These are phyloP conservation scores for Typhlichthys eigenmanni DNA, from an alignment of 2,797 vertebrate species.

Conservation along the genomic window DNA sequence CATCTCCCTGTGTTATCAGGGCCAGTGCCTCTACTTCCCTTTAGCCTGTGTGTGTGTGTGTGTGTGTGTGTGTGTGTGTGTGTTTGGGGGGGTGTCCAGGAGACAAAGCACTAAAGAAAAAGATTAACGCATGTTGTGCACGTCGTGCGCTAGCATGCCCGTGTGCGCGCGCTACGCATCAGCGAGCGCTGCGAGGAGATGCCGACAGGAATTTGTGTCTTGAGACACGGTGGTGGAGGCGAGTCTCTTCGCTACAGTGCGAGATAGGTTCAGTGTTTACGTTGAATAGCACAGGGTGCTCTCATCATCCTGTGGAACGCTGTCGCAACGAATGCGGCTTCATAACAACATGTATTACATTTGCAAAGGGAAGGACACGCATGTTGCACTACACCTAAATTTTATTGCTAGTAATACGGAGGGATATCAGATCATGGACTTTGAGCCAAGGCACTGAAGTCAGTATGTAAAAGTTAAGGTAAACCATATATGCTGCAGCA, in stretches of 20 bases:
- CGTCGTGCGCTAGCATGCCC: background rate
- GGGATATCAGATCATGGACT: too few species aligned
- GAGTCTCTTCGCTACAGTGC: conserved; percentile 58
- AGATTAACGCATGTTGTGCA: background rate
- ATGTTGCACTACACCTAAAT: too few species aligned
- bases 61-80: conserved; percentile 2
- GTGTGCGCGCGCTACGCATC: conserved; percentile 35
- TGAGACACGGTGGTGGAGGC: conserved; percentile 51
- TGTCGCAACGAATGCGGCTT: too few species aligned
- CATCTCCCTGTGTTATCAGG: conserved; percentile 33
- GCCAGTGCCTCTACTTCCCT: conserved; percentile 9
- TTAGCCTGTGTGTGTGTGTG: background rate
- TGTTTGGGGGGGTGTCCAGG: background rate
- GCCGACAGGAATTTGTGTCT: conserved; percentile 57
- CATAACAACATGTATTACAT: too few species aligned
- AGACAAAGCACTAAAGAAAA: too few species aligned
- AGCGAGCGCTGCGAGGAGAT: conserved; percentile 56
- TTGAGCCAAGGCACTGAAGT: too few species aligned
- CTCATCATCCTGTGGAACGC: conserved; percentile 12
- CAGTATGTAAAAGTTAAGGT: too few species aligned
- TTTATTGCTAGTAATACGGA: too few species aligned
- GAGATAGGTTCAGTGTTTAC: conserved; percentile 70
- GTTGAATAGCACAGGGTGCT: conserved; percentile 53
- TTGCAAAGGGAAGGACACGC: too few species aligned
- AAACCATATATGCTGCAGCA: too few species aligned